Conservation (phyloP, 2,113 vertebrate species). For the Chloebia gouldiae region DNA sequence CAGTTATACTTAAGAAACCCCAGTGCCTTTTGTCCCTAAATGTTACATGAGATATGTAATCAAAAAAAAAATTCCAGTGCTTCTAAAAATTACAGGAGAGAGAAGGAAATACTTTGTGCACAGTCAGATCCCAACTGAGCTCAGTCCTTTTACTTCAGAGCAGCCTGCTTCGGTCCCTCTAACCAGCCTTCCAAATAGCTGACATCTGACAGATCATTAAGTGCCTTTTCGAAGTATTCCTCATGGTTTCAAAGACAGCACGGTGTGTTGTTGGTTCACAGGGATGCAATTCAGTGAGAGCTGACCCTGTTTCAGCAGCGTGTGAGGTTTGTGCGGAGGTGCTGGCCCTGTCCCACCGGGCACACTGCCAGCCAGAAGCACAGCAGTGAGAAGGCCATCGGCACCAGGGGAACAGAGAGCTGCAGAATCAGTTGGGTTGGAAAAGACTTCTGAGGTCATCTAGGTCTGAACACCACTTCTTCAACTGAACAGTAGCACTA, state of each 20-base stretch:
- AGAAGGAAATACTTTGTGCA: neutral
- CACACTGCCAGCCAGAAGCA: too few species aligned
- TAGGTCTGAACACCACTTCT: neutral
- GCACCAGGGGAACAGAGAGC: too few species aligned
- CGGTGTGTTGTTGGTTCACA: fast-evolving
- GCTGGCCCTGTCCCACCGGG: neutral
- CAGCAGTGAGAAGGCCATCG: fast-evolving
- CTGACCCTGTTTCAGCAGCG: fast-evolving
- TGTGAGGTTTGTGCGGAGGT: too few species aligned
- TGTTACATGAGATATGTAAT: fast-evolving
- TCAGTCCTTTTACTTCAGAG: neutral
- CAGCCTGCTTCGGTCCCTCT: neutral
- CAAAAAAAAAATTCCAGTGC: neutral
- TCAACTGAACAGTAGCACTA: neutral
- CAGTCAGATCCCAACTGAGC: neutral
- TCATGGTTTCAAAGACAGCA: neutral
- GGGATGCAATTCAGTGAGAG: fast-evolving
- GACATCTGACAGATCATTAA: neutral
- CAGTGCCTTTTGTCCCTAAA: neutral
- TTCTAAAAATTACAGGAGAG: neutral
- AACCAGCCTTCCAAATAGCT: neutral
- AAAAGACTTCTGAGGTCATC: neutral
- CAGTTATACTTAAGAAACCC: neutral
- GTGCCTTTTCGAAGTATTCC: fast-evolving
- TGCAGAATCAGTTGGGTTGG: neutral